A percentile compares a stretch with the other conserved stretches of the same genome.
Evolutionary conservation across 2,113 vertebrate genomes (phyloP).

Genomic region (Grantiella picta): DNA sequence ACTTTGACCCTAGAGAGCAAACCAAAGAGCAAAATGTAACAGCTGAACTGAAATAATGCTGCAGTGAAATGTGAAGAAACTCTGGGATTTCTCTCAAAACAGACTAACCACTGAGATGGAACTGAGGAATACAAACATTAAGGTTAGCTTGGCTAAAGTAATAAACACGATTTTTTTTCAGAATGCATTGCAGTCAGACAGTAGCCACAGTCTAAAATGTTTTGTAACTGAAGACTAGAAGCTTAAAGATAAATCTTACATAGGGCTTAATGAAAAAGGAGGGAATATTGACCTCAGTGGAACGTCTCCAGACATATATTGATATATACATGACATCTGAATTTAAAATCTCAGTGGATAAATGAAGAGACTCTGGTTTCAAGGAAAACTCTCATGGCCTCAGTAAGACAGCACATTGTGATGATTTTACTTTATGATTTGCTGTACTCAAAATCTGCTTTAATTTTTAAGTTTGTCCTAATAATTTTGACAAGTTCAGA

Average conservation of each 20-base stretch:
- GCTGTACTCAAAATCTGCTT: not conserved
- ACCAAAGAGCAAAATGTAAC: not conserved
- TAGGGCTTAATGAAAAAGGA: not conserved
- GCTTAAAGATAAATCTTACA: not conserved
- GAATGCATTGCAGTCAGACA: not conserved
- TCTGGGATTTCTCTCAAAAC: not conserved
- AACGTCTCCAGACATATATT: not conserved
- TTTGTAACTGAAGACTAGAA: not conserved
- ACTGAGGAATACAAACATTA: not conserved
- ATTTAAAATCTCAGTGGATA: not conserved
- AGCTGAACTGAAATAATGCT: not conserved
- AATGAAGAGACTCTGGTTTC: not conserved
- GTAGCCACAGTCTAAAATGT: not conserved
- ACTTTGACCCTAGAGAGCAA: constrained; percentile 77
- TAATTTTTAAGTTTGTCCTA: not conserved
- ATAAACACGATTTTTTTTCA: not conserved
- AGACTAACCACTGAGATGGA: not conserved
- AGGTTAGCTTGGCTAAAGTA: not conserved
- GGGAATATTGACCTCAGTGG: not conserved
- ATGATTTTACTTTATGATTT: not conserved
- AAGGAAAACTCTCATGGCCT: not conserved
- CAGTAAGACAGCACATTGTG: not conserved
- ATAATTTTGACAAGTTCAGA: not conserved
- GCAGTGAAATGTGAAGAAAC: not conserved
- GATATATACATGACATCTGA: not conserved